These are phyloP conservation scores for Octopus bimaculoides DNA, from an alignment of 1,140 invertebrate genomes.

Conservation along the genomic window DNA sequence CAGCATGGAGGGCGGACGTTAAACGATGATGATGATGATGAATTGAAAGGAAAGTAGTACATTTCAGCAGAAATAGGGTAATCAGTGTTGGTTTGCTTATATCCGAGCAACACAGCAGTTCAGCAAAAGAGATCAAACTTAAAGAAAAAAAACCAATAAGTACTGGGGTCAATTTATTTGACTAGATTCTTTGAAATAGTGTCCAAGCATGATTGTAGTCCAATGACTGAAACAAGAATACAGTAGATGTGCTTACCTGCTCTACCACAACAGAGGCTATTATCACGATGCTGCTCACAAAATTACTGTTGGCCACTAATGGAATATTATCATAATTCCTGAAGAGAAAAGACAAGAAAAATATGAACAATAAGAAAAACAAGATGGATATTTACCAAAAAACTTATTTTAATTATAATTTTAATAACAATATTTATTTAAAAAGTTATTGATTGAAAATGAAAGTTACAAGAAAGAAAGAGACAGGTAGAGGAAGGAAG, in stretches of 20 bases:
- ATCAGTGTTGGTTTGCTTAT: too few relatives aligned
- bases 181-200: not conserved
- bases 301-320: not conserved
- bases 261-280: not conserved
- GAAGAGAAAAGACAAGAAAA: not conserved
- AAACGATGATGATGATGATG: too few relatives aligned
- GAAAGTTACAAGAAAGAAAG: not conserved
- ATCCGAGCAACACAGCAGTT: too few relatives aligned
- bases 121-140: not conserved
- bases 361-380: not conserved
- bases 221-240: not conserved
- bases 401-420: not conserved
- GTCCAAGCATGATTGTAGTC: not conserved
- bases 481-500: not conserved
- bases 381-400: not conserved
- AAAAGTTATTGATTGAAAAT: not conserved
- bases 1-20: too few relatives aligned
- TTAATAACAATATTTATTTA: not conserved
- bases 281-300: not conserved
- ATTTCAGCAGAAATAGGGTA: too few relatives aligned
- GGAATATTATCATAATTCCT: constrained; percentile 8
- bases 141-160: not conserved
- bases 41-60: too few relatives aligned
- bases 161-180: not conserved
- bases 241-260: not conserved